Percentiles rank a stretch among this genome's conserved stretches.
These are phyloP conservation scores for Tetragonula carbonaria DNA, from an alignment of 2,888 invertebrate genomes.

Conservation along the genomic window DNA sequence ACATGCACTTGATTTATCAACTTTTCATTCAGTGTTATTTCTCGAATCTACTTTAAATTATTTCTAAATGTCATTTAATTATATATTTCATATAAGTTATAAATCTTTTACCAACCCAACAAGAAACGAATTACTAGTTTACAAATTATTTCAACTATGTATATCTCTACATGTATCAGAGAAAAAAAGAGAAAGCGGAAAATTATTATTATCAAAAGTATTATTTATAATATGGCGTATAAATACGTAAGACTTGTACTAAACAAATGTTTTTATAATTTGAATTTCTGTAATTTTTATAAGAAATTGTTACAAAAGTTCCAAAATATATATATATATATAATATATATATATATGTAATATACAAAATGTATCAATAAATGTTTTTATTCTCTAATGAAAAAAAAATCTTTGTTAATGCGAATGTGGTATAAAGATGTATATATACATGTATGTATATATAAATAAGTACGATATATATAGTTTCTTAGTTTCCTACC, in stretches of 20 bases:
- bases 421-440: no score
- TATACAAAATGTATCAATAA: neutral
- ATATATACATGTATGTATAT: no score
- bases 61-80: neutral
- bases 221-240: neutral
- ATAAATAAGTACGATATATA: no score
- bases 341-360: neutral
- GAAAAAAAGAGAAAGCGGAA: no score
- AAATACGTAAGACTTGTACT: neutral
- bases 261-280: neutral
- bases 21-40: neutral
- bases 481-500: constrained; percentile 15
- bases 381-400: neutral
- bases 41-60: neutral
- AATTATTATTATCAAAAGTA: neutral
- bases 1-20: neutral
- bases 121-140: neutral
- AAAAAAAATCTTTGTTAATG: neutral
- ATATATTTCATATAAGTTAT: neutral
- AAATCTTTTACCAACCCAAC: neutral
- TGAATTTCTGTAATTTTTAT: neutral
- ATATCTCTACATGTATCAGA: neutral
- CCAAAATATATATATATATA: neutral
- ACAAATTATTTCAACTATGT: neutral
- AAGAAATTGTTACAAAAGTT: neutral